phyloP scores from a whole-genome alignment of 2,888 invertebrate species.

The Eilema depressum region DNA sequence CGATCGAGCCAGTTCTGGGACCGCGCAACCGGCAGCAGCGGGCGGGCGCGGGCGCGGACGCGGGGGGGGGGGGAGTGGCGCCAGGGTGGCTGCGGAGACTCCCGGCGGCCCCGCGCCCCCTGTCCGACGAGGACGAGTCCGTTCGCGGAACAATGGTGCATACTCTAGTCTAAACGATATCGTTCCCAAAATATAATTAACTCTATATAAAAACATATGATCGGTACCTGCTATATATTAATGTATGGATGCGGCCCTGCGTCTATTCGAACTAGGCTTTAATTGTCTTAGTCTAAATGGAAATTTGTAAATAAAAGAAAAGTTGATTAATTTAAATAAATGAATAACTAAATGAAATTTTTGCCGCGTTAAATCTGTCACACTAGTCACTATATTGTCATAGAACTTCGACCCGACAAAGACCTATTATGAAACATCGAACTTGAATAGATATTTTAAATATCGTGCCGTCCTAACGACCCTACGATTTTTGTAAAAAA shows the following conservation, averaged over 20 bases:
- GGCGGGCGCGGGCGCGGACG: conserved; percentile 56
- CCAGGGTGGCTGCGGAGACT: conserved; percentile 35
- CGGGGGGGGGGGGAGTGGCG: conserved; percentile 49
- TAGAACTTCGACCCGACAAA: conserved; percentile 67
- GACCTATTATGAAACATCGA: conserved; percentile 84
- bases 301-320: conserved; percentile 85
- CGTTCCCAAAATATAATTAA: conserved; percentile 65
- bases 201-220: conserved; percentile 79
- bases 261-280: conserved; percentile 86
- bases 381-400: conserved; percentile 47
- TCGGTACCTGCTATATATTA: conserved; percentile 84
- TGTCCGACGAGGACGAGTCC: conserved; percentile 58
- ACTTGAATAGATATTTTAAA: conserved; percentile 82
- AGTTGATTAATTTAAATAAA: conserved; percentile 71
- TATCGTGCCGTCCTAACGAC: conserved; percentile 87
- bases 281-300: conserved; percentile 85
- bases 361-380: conserved; percentile 69
- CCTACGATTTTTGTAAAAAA: conserved; percentile 87
- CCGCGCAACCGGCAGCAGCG: conserved; percentile 49
- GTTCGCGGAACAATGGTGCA: conserved; percentile 82
- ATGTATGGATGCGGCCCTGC: conserved; percentile 86
- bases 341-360: conserved; percentile 54
- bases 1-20: conserved; percentile 53
- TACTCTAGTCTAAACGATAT: conserved; percentile 75
- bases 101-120: conserved; percentile 36